Conservation (phyloP, 1,140 invertebrate species). For the Pantala flavescens region DNA sequence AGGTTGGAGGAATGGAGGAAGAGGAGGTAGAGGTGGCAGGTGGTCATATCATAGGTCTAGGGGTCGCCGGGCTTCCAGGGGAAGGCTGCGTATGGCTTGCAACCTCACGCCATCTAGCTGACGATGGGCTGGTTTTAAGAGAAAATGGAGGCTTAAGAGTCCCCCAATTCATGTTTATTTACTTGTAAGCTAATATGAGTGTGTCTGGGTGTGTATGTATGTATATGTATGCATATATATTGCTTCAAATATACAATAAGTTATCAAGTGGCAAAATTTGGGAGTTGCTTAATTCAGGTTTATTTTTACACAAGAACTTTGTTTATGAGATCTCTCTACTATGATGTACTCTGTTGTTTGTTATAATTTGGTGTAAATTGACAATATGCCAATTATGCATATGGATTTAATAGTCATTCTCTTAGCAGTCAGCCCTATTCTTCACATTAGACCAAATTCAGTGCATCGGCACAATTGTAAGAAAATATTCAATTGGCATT, state of each 20-base stretch:
- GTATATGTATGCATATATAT: neutral
- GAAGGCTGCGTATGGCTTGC: neutral
- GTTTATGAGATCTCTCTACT: too few relatives aligned
- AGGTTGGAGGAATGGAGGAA: neutral
- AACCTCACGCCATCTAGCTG: neutral
- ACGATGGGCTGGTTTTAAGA: neutral
- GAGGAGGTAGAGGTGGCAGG: neutral
- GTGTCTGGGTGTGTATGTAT: neutral
- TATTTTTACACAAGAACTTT: too few relatives aligned
- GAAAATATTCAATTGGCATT: too few relatives aligned
- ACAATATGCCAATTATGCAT: too few relatives aligned
- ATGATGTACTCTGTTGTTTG: too few relatives aligned
- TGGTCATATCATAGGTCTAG: neutral
- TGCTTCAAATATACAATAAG: neutral
- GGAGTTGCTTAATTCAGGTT: too few relatives aligned
- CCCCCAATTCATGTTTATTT: neutral
- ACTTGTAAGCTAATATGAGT: neutral
- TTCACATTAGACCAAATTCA: too few relatives aligned
- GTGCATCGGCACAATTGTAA: too few relatives aligned
- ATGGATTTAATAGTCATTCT: too few relatives aligned
- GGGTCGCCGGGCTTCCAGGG: neutral
- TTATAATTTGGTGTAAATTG: too few relatives aligned
- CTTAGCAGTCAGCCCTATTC: too few relatives aligned
- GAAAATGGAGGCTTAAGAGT: neutral
- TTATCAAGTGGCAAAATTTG: too few relatives aligned